Evolutionary conservation across 2,888 invertebrate species (phyloP).

Genomic region (Osedax frankpressi): DNA sequence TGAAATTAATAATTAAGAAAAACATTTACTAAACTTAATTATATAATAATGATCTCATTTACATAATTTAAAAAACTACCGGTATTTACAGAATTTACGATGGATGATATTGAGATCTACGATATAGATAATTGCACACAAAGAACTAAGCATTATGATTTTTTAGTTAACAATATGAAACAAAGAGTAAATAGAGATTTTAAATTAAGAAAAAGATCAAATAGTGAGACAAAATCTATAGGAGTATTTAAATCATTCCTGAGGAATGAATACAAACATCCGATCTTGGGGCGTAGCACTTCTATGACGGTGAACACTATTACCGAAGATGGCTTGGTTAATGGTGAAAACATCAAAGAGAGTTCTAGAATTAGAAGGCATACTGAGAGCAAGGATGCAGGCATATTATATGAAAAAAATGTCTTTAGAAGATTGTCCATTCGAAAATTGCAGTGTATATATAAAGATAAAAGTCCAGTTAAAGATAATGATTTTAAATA

Average conservation of each 20-base stretch:
- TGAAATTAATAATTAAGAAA: too few relatives aligned
- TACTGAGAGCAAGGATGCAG: neutral
- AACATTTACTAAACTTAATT: too few relatives aligned
- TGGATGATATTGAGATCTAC: too few relatives aligned
- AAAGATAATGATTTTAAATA: neutral
- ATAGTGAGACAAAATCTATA: neutral
- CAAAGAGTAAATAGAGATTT: neutral
- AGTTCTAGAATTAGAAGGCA: neutral
- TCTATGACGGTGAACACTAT: neutral
- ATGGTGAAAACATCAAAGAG: neutral
- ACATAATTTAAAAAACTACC: too few relatives aligned
- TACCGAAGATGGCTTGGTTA: neutral
- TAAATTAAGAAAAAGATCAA: neutral
- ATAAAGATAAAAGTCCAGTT: neutral
- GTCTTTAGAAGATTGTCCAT: neutral
- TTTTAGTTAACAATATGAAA: neutral
- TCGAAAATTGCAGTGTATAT: neutral
- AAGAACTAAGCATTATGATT: neutral
- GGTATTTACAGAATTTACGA: too few relatives aligned
- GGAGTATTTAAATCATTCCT: neutral
- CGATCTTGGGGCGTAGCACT: neutral
- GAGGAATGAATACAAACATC: neutral
- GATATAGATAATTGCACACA: neutral
- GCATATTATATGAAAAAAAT: neutral
- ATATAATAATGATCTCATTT: too few relatives aligned